These are phyloP conservation scores for Euwallacea similis DNA, from an alignment of 1,140 invertebrate genomes.

Conservation along the genomic window DNA sequence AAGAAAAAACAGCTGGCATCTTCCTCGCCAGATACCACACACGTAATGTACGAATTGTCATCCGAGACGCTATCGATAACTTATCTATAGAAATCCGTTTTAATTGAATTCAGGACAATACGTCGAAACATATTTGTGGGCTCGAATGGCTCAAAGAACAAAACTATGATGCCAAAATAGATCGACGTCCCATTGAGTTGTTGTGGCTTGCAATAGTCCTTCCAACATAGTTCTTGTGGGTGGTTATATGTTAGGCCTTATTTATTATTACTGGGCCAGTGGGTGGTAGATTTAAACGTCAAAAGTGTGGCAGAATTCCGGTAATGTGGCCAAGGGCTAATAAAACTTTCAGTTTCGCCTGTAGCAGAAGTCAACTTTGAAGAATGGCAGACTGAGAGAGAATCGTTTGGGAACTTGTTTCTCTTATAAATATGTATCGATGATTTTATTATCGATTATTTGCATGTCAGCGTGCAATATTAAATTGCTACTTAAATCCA, in stretches of 20 bases:
- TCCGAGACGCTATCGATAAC: slow-evolving; percentile 28
- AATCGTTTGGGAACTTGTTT: no score
- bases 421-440: slow-evolving; percentile 29
- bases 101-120: slow-evolving; percentile 24
- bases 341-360: neutral
- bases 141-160: slow-evolving; percentile 10
- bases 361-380: neutral
- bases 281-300: slow-evolving; percentile 16
- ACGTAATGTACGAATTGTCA: slow-evolving; percentile 37
- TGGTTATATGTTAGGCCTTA: neutral
- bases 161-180: slow-evolving; percentile 19
- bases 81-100: slow-evolving; percentile 5
- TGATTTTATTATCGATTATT: slow-evolving; percentile 35
- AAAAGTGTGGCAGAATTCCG: slow-evolving; percentile 7
- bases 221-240: neutral
- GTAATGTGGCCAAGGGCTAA: neutral
- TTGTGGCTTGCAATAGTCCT: neutral
- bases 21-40: slow-evolving; percentile 17
- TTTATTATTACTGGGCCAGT: slow-evolving; percentile 8
- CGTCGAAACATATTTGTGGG: neutral
- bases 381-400: no score
- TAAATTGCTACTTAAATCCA: slow-evolving; percentile 38
- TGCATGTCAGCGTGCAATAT: slow-evolving; percentile 40
- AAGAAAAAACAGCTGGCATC: neutral
- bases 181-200: slow-evolving; percentile 23